Conservation (phyloP, 2,888 invertebrate genomes). For the Macrostomum cliftonense region DNA sequence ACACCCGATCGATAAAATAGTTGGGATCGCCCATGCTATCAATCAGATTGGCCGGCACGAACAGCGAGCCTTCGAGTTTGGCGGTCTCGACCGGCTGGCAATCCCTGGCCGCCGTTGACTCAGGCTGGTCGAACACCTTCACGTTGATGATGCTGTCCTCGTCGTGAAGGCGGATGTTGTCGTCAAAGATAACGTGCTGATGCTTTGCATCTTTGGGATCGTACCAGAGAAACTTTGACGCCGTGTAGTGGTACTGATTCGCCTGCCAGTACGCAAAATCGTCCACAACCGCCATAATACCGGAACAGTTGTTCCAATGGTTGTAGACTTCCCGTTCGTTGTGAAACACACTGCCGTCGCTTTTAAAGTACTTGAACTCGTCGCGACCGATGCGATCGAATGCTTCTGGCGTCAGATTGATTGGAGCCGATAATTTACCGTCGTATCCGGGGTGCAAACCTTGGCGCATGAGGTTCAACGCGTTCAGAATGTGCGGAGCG, state of each 20-base stretch:
- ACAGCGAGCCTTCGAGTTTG: background rate
- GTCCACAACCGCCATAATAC: slow-evolving; percentile 27
- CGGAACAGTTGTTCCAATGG: slow-evolving; percentile 18
- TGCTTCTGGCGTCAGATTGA: slow-evolving; percentile 20
- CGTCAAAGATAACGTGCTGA: slow-evolving; percentile 35
- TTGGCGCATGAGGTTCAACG: slow-evolving; percentile 18
- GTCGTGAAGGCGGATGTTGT: slow-evolving; percentile 29
- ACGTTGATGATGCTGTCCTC: slow-evolving; percentile 32
- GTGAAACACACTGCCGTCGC: background rate
- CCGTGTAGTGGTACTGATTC: slow-evolving; percentile 22
- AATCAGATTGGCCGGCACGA: too few relatives aligned
- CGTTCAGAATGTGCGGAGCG: slow-evolving; percentile 24
- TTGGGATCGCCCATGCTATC: too few relatives aligned
- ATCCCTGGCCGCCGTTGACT: background rate
- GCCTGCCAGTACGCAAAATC: slow-evolving; percentile 29
- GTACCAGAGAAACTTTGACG: slow-evolving; percentile 30
- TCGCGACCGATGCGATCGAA: slow-evolving; percentile 16
- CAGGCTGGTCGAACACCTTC: slow-evolving; percentile 17
- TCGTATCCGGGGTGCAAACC: slow-evolving; percentile 27
- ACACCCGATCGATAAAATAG: too few relatives aligned
- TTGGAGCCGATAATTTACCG: slow-evolving; percentile 15
- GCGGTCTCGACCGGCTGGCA: background rate
- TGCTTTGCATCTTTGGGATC: slow-evolving; percentile 21
- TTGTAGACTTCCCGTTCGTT: slow-evolving; percentile 22
- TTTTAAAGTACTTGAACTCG: slow-evolving; percentile 1